Percentiles rank a stretch among this genome's conserved stretches.
These are phyloP conservation scores for Ormyrus thymus DNA, from an alignment of 2,888 invertebrate species.

Conservation along the genomic window DNA sequence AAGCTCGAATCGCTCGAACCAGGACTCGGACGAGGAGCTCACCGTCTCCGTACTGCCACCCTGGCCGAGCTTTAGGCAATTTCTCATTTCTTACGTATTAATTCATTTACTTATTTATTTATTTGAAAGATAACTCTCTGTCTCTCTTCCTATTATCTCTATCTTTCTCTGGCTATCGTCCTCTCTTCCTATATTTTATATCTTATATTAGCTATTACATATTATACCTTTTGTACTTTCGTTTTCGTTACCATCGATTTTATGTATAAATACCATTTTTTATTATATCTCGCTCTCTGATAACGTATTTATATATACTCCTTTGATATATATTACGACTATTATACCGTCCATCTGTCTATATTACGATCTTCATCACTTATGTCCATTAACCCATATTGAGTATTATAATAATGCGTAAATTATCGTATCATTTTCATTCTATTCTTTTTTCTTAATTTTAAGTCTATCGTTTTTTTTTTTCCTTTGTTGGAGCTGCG, in stretches of 20 bases:
- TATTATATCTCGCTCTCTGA: conserved; percentile 33
- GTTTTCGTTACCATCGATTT: conserved; percentile 15
- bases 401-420: conserved; percentile 24
- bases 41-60: conserved; percentile 75
- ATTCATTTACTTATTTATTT: conserved; percentile 70
- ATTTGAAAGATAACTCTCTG: conserved; percentile 24
- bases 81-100: conserved; percentile 72
- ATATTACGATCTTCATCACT: conserved; percentile 14
- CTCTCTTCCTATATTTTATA: neutral
- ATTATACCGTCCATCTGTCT: neutral
- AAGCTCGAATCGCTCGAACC: conserved; percentile 65
- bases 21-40: conserved; percentile 75
- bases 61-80: conserved; percentile 75
- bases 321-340: conserved; percentile 34
- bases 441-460: too few relatives aligned
- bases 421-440: conserved; percentile 12
- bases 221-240: conserved; percentile 37
- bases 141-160: conserved; percentile 48
- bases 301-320: conserved; percentile 28
- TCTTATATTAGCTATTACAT: conserved; percentile 50
- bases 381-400: conserved; percentile 2
- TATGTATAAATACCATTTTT: conserved; percentile 39
- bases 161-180: neutral
- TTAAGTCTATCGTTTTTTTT: too few relatives aligned
- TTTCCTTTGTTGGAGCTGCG: too few relatives aligned